Base-by-base conservation (phyloP, 1,140 invertebrate genomes). In the Triops cancriformis region DNA sequence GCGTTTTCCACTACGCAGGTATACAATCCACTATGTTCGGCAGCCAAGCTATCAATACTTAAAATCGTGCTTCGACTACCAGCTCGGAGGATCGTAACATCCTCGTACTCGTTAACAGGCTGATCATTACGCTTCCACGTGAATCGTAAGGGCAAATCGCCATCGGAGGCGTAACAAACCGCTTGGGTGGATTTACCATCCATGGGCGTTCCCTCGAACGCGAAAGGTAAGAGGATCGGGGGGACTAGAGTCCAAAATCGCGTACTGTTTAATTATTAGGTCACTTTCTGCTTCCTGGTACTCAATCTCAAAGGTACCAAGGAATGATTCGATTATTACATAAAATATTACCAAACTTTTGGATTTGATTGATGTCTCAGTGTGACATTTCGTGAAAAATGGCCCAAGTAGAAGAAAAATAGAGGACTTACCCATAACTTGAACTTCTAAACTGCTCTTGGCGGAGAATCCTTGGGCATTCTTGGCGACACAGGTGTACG, bases 401-500 rank as follows among this genome's bases (percentile, higher is more conserved):
- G 43, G 64, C 28, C 18, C 27, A 41, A 75, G 42, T 75, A 51
- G n/a, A 73, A 73, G 72, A 27, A 37, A 79, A 80, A 79, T 74
- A 72, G 73, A 72, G 26, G 31, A 82, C 87, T 93, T 89, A 98
- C 96, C 95, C 92, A 98, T 95, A 42, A 98, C 94, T 91, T 94
- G 93, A 73, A 98, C 92, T 89, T 95, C 94, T 11, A 98, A 87
- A 76, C 90, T 92, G 82, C 92, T 92, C 80, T 92, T 88, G 37
- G 93, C 94, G 79, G 90, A 93, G 85, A 95, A 94, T 72, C 94
- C 94, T 84, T 96, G 93, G 73, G 91, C 89, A 85, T 95, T 97
- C 82, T 92, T 91, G 10, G 95, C 96, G 7, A 96, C 93, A 84
- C 97, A 98, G 0, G 93, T 95, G 86, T 98, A 98, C 1, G 91